A percentile compares a stretch with the other conserved stretches of the same genome.
These are phyloP conservation scores for Pristiophorus japonicus DNA, from an alignment of 2,113 vertebrate species.

Conservation along the genomic window DNA sequence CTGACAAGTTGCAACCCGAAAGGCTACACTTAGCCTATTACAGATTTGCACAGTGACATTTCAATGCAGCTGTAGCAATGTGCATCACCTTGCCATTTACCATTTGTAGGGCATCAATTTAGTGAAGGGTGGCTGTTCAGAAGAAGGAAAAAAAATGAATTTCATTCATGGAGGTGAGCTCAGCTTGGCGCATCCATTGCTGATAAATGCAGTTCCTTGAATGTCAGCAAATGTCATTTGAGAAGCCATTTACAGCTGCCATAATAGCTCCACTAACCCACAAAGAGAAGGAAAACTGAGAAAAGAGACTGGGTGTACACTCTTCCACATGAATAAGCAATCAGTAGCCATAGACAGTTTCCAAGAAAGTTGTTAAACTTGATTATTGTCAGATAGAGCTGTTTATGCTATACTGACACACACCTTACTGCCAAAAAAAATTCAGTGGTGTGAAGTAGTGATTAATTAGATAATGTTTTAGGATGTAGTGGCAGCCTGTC, in stretches of 20 bases:
- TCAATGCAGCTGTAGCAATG: constrained; percentile 78
- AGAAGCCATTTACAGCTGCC: constrained; percentile 95
- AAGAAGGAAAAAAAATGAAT: constrained; percentile 87
- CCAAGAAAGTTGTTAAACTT: constrained; percentile 79
- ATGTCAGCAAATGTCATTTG: constrained; percentile 99
- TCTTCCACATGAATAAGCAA: constrained; percentile 97
- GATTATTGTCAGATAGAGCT: constrained; percentile 61
- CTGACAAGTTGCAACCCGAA: constrained; percentile 97
- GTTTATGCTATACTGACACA: constrained; percentile 48
- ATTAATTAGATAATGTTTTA: constrained; percentile 21
- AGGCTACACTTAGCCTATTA: constrained; percentile 99
- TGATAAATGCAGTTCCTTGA: constrained; percentile 98
- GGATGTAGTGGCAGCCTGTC: not conserved
- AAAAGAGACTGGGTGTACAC: constrained; percentile 60
- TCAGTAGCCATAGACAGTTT: constrained; percentile 77
- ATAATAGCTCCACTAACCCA: constrained; percentile 78
- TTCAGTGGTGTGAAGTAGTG: not conserved
- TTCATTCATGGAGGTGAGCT: constrained; percentile 81
- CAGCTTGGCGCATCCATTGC: constrained; percentile 60
- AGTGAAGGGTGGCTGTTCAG: constrained; percentile 69
- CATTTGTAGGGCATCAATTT: constrained; percentile 80
- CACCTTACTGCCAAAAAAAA: constrained; percentile 41
- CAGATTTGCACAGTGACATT: constrained; percentile 97
- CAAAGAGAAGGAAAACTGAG: constrained; percentile 76
- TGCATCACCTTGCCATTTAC: constrained; percentile 85